Conservation (phyloP, 53 echinoderm and acorn worm species). For the Holothuria leucospilota region DNA sequence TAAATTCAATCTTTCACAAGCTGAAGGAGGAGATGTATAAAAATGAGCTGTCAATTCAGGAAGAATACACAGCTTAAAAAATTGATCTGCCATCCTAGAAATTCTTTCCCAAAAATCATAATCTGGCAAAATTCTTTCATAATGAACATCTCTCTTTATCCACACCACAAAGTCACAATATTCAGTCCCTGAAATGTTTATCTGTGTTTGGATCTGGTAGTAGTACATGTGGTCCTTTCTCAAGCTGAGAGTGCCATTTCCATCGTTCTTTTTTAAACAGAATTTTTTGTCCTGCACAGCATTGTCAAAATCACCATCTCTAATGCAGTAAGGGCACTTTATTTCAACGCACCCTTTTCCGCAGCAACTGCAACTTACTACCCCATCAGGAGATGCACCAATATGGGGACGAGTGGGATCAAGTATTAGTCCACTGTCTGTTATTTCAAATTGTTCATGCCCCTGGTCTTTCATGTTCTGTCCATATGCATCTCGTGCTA, state of each 20-base stretch:
- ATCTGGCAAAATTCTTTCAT: slow-evolving; percentile 28
- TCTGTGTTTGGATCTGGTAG: slow-evolving; percentile 45
- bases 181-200: background rate
- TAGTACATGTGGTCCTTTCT: slow-evolving; percentile 35
- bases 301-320: background rate
- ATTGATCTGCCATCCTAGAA: background rate
- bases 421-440: slow-evolving; percentile 35
- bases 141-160: slow-evolving; percentile 14
- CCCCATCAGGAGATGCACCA: slow-evolving; percentile 54
- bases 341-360: slow-evolving; percentile 44
- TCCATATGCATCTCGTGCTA: slow-evolving; percentile 14
- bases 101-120: slow-evolving; percentile 7
- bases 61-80: slow-evolving; percentile 23
- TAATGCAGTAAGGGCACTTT: slow-evolving; percentile 42
- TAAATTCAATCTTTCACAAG: slow-evolving; percentile 1
- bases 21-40: background rate
- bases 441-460: slow-evolving; percentile 26
- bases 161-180: slow-evolving; percentile 49
- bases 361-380: slow-evolving; percentile 48
- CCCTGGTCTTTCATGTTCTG: slow-evolving; percentile 3
- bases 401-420: slow-evolving; percentile 30
- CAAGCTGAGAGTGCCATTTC: background rate
- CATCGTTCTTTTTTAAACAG: slow-evolving; percentile 25
- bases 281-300: slow-evolving; percentile 11
- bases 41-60: slow-evolving; percentile 6